Percentiles rank a stretch among this genome's conserved stretches.
phyloP scores from a whole-genome alignment of 2,888 invertebrate genomes.

The Chrysomela aeneicollis region DNA sequence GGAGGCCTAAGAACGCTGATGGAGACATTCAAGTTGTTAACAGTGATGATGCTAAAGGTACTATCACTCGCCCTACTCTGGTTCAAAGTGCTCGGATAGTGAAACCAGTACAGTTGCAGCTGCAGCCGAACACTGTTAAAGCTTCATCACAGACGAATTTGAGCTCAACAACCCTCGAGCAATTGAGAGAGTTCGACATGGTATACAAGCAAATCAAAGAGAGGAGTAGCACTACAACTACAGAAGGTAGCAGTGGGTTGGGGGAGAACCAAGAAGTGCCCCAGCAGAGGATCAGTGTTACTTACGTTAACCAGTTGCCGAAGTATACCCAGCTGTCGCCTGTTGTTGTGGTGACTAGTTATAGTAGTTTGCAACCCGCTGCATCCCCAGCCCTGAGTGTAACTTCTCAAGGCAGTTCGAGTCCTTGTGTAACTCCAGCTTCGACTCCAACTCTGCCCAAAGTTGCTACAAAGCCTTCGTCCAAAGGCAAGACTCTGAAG shows the following conservation, averaged over 20 bases:
- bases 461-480: slow-evolving; percentile 48
- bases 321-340: slow-evolving; percentile 62
- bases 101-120: slow-evolving; percentile 64
- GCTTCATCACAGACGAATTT: slow-evolving; percentile 67
- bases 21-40: slow-evolving; percentile 45
- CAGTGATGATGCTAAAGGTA: slow-evolving; percentile 41
- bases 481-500: slow-evolving; percentile 65
- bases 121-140: slow-evolving; percentile 69
- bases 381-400: slow-evolving; percentile 67
- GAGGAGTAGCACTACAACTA: slow-evolving; percentile 68
- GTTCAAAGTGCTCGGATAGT: slow-evolving; percentile 68
- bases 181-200: slow-evolving; percentile 81
- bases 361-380: slow-evolving; percentile 62
- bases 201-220: slow-evolving; percentile 84
- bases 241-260: slow-evolving; percentile 44
- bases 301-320: slow-evolving; percentile 64
- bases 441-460: slow-evolving; percentile 59
- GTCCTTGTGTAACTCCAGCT: slow-evolving; percentile 67
- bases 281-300: slow-evolving; percentile 63
- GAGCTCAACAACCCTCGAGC: slow-evolving; percentile 79
- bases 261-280: slow-evolving; percentile 53
- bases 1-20: slow-evolving; percentile 54
- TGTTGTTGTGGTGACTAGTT: slow-evolving; percentile 68
- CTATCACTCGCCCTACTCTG: slow-evolving; percentile 62
- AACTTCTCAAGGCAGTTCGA: slow-evolving; percentile 67